A percentile compares a stretch with the other conserved stretches of the same genome.
These are phyloP conservation scores for Heliothis subflexa DNA, from an alignment of 1,140 invertebrate genomes.

Conservation along the genomic window DNA sequence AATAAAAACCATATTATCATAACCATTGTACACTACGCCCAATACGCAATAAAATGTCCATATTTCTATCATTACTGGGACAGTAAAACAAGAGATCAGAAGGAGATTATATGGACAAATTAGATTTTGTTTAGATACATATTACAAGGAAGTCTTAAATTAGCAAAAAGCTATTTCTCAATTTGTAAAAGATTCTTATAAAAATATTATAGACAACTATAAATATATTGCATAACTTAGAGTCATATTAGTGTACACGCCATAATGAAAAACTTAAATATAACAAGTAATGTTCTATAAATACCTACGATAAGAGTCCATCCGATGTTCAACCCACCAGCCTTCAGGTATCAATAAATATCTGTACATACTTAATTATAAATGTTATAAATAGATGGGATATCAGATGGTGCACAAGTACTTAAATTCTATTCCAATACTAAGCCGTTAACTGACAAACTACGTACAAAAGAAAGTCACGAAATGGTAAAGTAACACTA, in stretches of 20 bases:
- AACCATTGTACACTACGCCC: slow-evolving; percentile 55
- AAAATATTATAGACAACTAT: slow-evolving; percentile 75
- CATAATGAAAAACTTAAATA: slow-evolving; percentile 68
- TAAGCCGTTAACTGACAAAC: slow-evolving; percentile 45
- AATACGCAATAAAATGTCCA: slow-evolving; percentile 57
- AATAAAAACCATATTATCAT: slow-evolving; percentile 53
- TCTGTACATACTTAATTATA: slow-evolving; percentile 76
- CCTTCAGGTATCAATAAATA: slow-evolving; percentile 79
- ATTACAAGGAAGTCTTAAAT: slow-evolving; percentile 58
- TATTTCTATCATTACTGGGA: slow-evolving; percentile 40
- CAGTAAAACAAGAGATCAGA: slow-evolving; percentile 65
- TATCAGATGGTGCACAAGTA: slow-evolving; percentile 55
- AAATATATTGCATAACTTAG: slow-evolving; percentile 76
- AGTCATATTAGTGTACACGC: slow-evolving; percentile 68
- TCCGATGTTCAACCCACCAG: slow-evolving; percentile 66
- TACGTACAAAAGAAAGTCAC: slow-evolving; percentile 53
- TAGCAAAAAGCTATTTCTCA: slow-evolving; percentile 65
- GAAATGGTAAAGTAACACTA: slow-evolving; percentile 49
- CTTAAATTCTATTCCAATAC: slow-evolving; percentile 40
- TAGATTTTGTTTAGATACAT: slow-evolving; percentile 49
- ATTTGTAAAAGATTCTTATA: slow-evolving; percentile 73
- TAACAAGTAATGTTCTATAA: slow-evolving; percentile 65
- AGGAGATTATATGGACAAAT: slow-evolving; percentile 62
- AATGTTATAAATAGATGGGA: slow-evolving; percentile 62
- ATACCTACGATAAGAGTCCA: slow-evolving; percentile 57